Evolutionary conservation across 1,140 invertebrate genomes (phyloP).

Genomic region (Drosophila pectinifera): DNA sequence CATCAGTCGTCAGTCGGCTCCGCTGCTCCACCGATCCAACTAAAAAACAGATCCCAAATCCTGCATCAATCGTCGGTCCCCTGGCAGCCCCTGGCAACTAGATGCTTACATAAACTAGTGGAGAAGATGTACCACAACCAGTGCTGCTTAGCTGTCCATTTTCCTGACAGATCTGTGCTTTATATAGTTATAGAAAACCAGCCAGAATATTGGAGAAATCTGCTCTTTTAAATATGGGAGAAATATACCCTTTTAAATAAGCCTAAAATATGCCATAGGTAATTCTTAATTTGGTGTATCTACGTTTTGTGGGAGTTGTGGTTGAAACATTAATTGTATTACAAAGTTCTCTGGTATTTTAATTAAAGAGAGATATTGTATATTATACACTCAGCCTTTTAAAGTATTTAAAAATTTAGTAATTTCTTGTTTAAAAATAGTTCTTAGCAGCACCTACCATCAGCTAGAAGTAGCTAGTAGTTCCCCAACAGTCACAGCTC

Average conservation of each 20-base stretch:
- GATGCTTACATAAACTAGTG: conserved; percentile 49
- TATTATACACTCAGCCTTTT: too few species aligned
- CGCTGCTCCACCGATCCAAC: conserved; percentile 35
- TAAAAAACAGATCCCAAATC: conserved; percentile 63
- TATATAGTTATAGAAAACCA: too few species aligned
- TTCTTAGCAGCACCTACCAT: neutral
- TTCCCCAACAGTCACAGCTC: conserved; percentile 12
- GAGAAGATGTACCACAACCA: neutral
- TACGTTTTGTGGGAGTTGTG: too few species aligned
- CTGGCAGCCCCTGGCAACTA: neutral
- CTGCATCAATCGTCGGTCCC: conserved; percentile 65
- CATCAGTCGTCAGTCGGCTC: conserved; percentile 47
- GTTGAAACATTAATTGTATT: too few species aligned
- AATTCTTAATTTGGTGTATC: too few species aligned
- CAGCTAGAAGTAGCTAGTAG: conserved; percentile 1
- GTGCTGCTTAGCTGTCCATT: neutral
- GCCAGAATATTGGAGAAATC: too few species aligned
- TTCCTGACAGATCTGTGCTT: neutral
- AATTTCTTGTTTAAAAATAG: neutral
- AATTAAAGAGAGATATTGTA: too few species aligned
- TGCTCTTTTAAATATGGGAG: too few species aligned
- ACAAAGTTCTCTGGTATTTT: too few species aligned
- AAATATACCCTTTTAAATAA: too few species aligned
- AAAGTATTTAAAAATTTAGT: too few species aligned
- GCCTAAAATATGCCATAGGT: too few species aligned